phyloP scores from a whole-genome alignment of 2,113 vertebrate genomes.

The Cisticola juncidis region DNA sequence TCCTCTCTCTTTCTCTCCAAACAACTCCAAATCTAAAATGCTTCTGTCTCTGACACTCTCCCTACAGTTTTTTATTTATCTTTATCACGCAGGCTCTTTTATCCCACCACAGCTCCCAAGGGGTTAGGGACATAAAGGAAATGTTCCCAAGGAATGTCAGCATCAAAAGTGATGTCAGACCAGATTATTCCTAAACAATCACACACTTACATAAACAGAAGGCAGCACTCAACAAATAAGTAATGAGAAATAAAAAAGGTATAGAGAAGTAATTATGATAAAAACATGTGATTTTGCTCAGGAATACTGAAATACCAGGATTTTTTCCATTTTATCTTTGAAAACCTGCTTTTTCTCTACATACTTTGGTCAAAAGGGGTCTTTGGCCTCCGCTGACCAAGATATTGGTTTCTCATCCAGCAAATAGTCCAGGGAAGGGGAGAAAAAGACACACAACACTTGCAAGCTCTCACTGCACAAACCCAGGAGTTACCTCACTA shows the following conservation, averaged over 20 bases:
- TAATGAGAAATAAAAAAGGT: background rate
- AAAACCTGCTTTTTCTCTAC: background rate
- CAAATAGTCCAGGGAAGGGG: background rate
- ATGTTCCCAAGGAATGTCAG: background rate
- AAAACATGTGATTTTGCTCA: background rate
- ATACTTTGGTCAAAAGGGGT: background rate
- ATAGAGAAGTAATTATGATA: background rate
- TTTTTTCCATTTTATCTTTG: background rate
- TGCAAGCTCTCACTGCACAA: conserved; percentile 5
- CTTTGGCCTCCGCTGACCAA: background rate
- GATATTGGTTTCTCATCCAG: background rate
- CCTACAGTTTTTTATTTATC: background rate
- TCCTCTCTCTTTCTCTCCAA: background rate
- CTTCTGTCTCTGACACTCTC: background rate
- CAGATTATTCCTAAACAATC: background rate
- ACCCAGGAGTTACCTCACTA: background rate
- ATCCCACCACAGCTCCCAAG: background rate
- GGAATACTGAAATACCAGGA: background rate
- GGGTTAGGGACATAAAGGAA: background rate
- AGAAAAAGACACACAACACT: background rate
- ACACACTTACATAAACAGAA: background rate
- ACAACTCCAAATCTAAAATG: background rate
- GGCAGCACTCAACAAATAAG: background rate
- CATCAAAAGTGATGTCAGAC: background rate
- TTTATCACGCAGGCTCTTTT: background rate